Conservation (phyloP, 2,888 invertebrate species). For the Lochmaea crataegi region DNA sequence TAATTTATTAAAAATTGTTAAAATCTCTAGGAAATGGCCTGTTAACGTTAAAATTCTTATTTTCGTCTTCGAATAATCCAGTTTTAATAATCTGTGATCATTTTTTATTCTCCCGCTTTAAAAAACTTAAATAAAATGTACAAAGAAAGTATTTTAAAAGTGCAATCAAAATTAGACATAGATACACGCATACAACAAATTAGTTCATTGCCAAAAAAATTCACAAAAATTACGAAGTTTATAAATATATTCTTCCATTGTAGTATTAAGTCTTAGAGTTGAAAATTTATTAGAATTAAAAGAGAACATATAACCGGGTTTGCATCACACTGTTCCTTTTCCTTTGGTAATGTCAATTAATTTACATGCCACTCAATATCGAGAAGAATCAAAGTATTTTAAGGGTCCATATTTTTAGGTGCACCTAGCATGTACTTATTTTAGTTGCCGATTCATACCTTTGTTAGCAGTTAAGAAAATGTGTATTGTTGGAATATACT, state of each 20-base stretch:
- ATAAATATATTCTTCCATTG: neutral
- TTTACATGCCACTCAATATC: no score
- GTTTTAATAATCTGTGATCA: constrained; percentile 58
- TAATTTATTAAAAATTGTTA: neutral
- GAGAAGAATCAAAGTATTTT: constrained; percentile 43
- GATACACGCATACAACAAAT: constrained; percentile 17
- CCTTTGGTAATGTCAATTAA: constrained; percentile 39
- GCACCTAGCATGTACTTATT: constrained; percentile 37
- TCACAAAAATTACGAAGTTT: neutral
- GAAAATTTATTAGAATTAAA: neutral
- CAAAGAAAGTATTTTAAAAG: constrained; percentile 53
- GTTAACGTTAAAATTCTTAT: constrained; percentile 6
- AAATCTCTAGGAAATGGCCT: constrained; percentile 1
- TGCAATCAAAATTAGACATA: constrained; percentile 55
- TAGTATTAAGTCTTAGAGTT: neutral
- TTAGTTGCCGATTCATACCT: constrained; percentile 41
- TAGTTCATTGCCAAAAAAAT: neutral
- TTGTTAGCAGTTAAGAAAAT: constrained; percentile 35
- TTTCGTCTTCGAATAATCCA: constrained; percentile 12
- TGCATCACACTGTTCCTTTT: constrained; percentile 13
- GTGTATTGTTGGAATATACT: constrained; percentile 47
- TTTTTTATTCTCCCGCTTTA: constrained; percentile 59
- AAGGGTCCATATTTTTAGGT: constrained; percentile 51
- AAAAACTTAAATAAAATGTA: constrained; percentile 52
- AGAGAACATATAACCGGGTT: neutral